phyloP scores from a whole-genome alignment of 23 tunicate genomes.

The Trididemnum miniatum region DNA sequence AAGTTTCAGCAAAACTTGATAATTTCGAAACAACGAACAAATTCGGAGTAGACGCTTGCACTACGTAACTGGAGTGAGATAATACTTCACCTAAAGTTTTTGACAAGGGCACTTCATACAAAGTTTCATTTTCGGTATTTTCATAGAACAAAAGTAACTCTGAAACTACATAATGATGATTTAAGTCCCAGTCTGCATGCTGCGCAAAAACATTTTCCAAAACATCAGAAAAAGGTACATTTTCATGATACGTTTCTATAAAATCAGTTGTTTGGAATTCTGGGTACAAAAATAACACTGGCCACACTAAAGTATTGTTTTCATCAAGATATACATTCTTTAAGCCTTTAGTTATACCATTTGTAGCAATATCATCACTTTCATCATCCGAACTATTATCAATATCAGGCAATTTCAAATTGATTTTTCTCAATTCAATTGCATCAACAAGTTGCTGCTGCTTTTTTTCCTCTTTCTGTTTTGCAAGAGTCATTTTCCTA shows the following conservation, averaged over 20 bases:
- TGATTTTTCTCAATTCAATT: constrained; percentile 21
- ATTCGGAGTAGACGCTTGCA: constrained; percentile 72
- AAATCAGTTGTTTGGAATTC: constrained; percentile 72
- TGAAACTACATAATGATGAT: constrained; percentile 23
- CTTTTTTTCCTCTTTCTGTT: constrained; percentile 21
- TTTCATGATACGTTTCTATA: constrained; percentile 73
- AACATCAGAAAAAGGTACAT: constrained; percentile 46
- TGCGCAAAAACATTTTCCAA: constrained; percentile 56
- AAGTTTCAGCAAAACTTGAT: constrained; percentile 43
- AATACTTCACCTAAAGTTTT: constrained; percentile 41
- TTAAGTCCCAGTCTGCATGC: constrained; percentile 61
- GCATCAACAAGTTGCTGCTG: constrained; percentile 32
- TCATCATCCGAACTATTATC: neutral
- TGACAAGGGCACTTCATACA: constrained; percentile 40
- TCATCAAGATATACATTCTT: constrained; percentile 56
- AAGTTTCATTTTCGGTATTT: constrained; percentile 7
- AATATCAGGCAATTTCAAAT: neutral
- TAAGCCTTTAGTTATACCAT: constrained; percentile 20
- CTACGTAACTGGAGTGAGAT: constrained; percentile 32
- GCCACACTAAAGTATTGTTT: constrained; percentile 64
- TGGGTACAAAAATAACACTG: constrained; percentile 81
- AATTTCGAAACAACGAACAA: constrained; percentile 56
- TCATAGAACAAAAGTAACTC: constrained; percentile 58
- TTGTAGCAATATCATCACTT: constrained; percentile 34
- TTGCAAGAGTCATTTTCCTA: constrained; percentile 28